Evolutionary conservation across 1,140 invertebrate genomes (phyloP).

Genomic region (Geopemphigus sp.): DNA sequence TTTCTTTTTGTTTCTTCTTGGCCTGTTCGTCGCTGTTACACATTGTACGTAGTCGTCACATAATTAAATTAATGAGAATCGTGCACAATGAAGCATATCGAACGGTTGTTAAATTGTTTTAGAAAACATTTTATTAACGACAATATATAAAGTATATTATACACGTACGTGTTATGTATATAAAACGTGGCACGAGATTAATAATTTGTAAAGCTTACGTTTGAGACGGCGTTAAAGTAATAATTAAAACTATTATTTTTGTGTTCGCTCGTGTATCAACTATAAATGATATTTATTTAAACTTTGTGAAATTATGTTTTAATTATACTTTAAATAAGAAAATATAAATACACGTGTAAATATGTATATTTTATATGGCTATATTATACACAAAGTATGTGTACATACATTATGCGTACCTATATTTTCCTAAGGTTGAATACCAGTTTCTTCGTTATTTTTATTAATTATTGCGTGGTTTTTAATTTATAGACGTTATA

Average conservation of each 20-base stretch:
- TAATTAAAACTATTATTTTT: background rate
- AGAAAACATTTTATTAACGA: constrained; percentile 6
- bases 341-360: background rate
- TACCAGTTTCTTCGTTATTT: no score
- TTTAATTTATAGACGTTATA: no score
- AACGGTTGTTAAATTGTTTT: background rate
- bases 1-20: background rate
- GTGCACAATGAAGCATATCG: background rate
- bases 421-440: no score
- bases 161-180: background rate
- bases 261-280: background rate
- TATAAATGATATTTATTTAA: background rate
- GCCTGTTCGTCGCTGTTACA: background rate
- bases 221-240: background rate
- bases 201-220: background rate
- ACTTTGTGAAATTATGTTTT: background rate
- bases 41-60: background rate
- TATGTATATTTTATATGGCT: background rate
- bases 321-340: background rate
- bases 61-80: constrained; percentile 11
- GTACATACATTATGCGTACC: no score
- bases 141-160: background rate
- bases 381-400: background rate
- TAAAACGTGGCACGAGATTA: background rate
- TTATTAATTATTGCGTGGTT: no score